Conservation (phyloP, 2,888 invertebrate genomes). For the Drosophila borborema region DNA sequence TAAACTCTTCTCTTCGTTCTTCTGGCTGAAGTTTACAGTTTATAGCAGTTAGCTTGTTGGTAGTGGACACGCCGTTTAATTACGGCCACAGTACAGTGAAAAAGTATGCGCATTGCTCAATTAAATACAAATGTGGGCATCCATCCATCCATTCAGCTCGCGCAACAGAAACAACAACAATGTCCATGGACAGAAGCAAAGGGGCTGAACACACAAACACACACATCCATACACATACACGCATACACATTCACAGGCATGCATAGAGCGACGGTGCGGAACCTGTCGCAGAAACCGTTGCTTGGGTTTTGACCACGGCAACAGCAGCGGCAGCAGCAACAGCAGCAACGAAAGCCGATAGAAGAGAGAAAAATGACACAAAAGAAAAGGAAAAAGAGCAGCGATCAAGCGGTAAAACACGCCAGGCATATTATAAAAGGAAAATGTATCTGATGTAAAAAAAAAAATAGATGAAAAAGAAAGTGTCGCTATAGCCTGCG, state of each 20-base stretch:
- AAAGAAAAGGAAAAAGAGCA: conserved; percentile 53
- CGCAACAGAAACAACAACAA: conserved; percentile 35
- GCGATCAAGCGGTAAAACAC: conserved; percentile 58
- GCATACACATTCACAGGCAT: background rate
- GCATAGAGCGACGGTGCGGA: conserved; percentile 58
- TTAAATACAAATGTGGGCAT: conserved; percentile 76
- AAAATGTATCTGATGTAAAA: conserved; percentile 64
- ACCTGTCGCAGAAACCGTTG: conserved; percentile 73
- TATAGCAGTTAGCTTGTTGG: conserved; percentile 11
- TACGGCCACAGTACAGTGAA: conserved; percentile 50
- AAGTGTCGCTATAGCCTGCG: conserved; percentile 66
- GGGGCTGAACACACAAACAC: conserved; percentile 16
- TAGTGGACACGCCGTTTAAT: conserved; percentile 57
- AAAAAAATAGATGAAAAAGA: conserved; percentile 71
- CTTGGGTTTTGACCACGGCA: conserved; percentile 66
- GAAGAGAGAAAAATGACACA: conserved; percentile 54
- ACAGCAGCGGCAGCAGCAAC: conserved; percentile 39
- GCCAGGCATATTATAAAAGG: conserved; percentile 49
- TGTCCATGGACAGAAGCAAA: conserved; percentile 23
- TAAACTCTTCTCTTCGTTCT: conserved; percentile 18
- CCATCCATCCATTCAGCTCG: conserved; percentile 66
- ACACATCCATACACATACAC: background rate
- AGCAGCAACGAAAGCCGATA: conserved; percentile 59
- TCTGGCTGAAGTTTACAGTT: conserved; percentile 19
- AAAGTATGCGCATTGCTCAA: conserved; percentile 73